Conservation (phyloP, 2,113 vertebrate species). For the Phylloscopus trochilus region DNA sequence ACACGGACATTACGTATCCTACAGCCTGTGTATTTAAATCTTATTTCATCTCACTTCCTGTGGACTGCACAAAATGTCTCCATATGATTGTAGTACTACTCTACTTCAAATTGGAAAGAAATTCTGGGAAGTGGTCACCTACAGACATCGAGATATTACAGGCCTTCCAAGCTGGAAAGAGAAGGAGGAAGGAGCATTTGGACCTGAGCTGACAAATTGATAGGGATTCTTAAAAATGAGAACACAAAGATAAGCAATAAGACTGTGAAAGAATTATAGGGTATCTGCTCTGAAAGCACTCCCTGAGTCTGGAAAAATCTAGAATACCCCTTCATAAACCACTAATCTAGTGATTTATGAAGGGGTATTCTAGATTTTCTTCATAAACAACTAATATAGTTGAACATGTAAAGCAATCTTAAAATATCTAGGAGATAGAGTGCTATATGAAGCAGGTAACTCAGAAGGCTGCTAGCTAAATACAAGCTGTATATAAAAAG, state of each 20-base stretch:
- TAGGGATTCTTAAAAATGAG: neutral
- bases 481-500: neutral
- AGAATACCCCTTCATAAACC: neutral
- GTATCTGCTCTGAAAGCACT: neutral
- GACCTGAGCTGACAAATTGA: neutral
- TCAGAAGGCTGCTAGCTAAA: neutral
- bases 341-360: too few relatives aligned
- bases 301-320: neutral
- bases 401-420: neutral
- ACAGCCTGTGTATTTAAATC: neutral
- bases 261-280: neutral
- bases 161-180: neutral
- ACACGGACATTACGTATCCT: neutral
- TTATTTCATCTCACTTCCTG: neutral
- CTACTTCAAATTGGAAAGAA: neutral
- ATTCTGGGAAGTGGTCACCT: neutral
- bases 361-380: too few relatives aligned
- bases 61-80: neutral
- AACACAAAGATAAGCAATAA: neutral
- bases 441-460: neutral
- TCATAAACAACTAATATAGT: neutral
- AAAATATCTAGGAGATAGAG: neutral
- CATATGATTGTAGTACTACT: neutral
- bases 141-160: neutral
- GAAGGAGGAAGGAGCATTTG: neutral